Evolutionary conservation across 2,113 vertebrate genomes (phyloP).

Genomic region (Piprites chloris): DNA sequence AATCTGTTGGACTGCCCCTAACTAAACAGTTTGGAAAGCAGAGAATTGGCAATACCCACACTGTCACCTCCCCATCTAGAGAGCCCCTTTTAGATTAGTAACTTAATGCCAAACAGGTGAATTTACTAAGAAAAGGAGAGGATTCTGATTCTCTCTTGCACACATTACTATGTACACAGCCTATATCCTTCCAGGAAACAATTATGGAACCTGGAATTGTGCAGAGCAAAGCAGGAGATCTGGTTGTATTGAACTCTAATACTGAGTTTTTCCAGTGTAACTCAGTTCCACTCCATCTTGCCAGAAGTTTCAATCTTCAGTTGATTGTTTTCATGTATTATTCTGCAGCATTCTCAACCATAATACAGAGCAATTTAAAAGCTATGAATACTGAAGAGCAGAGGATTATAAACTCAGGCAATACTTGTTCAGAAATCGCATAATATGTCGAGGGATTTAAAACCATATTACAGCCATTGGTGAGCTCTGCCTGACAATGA

Average conservation of each 20-base stretch:
- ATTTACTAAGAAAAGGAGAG: neutral
- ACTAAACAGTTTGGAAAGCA: neutral
- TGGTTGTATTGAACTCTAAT: slow-evolving; percentile 49
- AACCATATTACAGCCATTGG: neutral
- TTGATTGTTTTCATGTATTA: slow-evolving; percentile 18
- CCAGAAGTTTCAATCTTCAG: slow-evolving; percentile 56
- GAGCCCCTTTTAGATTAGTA: neutral
- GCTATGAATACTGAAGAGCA: neutral
- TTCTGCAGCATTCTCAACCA: neutral
- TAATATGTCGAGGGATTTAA: neutral
- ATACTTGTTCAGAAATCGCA: neutral
- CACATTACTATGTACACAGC: neutral
- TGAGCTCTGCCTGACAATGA: neutral
- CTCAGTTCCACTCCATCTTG: slow-evolving; percentile 50
- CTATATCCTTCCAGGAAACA: slow-evolving; percentile 20
- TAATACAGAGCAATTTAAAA: neutral
- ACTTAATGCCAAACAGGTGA: neutral
- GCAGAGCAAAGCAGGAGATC: slow-evolving; percentile 46
- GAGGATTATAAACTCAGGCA: neutral
- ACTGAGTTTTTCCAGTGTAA: slow-evolving; percentile 69
- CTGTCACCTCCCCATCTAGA: neutral
- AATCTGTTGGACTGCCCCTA: neutral
- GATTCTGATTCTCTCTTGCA: neutral
- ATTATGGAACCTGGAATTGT: slow-evolving; percentile 56
- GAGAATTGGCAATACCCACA: neutral